phyloP scores from a whole-genome alignment of 2,888 invertebrate genomes.

The Plagodis pulveraria region DNA sequence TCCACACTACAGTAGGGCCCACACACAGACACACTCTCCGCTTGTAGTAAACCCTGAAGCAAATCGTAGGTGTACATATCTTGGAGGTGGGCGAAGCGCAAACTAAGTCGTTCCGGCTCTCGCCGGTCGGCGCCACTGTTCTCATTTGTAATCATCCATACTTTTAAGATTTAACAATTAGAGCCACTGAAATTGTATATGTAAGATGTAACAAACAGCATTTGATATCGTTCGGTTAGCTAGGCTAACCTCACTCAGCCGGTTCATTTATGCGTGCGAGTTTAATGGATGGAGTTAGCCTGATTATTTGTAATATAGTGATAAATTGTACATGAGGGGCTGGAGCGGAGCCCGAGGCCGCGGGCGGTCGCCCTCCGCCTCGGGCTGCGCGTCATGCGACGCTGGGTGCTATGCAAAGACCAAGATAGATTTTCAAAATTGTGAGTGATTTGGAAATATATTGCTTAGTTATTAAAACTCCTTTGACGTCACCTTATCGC shows the following conservation, averaged over 20 bases:
- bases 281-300: constrained; percentile 44
- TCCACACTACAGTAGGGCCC: constrained; percentile 3
- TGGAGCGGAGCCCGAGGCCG: constrained; percentile 20
- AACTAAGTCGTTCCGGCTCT: constrained; percentile 18
- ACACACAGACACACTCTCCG: background rate
- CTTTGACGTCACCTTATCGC: constrained; percentile 16
- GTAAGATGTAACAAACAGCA: constrained; percentile 45
- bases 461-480: constrained; percentile 37
- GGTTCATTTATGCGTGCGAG: constrained; percentile 47
- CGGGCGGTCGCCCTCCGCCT: constrained; percentile 15
- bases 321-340: constrained; percentile 45
- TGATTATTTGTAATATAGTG: constrained; percentile 50
- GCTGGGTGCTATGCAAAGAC: constrained; percentile 76
- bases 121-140: constrained; percentile 39
- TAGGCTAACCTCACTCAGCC: constrained; percentile 47
- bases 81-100: constrained; percentile 30
- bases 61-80: constrained; percentile 55
- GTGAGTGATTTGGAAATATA: constrained; percentile 38
- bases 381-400: constrained; percentile 17
- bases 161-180: constrained; percentile 56
- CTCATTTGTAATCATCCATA: constrained; percentile 53
- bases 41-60: constrained; percentile 5
- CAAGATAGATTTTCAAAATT: constrained; percentile 63
- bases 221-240: constrained; percentile 49
- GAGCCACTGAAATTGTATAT: constrained; percentile 48